A percentile compares a stretch with the other conserved stretches of the same genome.
Conservation (phyloP, 2,888 invertebrate species). For the Melanostoma scalare region DNA sequence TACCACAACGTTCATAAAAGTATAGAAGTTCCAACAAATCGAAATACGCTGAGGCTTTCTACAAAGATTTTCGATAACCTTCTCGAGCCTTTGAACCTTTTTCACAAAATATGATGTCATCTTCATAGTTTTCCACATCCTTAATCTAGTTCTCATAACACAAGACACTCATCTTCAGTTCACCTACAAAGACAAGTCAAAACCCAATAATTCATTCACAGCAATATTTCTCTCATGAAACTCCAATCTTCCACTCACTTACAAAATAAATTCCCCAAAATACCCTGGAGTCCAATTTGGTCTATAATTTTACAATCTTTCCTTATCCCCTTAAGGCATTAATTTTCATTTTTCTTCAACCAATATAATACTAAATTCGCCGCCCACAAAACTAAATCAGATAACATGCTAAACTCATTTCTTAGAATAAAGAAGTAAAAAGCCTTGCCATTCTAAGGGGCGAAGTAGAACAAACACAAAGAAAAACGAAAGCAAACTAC, state of each 20-base stretch:
- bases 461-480: neutral
- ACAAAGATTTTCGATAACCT: too few species aligned
- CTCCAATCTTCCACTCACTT: slow-evolving; percentile 19
- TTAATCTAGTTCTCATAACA: neutral
- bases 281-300: slow-evolving; percentile 47
- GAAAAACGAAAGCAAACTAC: neutral
- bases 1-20: too few species aligned
- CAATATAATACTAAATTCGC: slow-evolving; percentile 25
- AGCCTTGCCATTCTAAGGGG: slow-evolving; percentile 1
- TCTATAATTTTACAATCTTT: slow-evolving; percentile 22
- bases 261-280: neutral
- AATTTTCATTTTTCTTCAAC: slow-evolving; percentile 45
- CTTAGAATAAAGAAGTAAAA: slow-evolving; percentile 22
- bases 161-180: neutral
- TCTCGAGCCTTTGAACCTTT: too few species aligned
- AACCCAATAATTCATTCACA: slow-evolving; percentile 17
- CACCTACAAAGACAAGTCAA: neutral
- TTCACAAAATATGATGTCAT: too few species aligned
- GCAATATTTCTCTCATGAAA: slow-evolving; percentile 15
- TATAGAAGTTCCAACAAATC: too few species aligned
- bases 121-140: too few species aligned
- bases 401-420: slow-evolving; percentile 56
- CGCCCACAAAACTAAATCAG: slow-evolving; percentile 29
- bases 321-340: slow-evolving; percentile 37
- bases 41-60: too few species aligned